Evolutionary conservation across 2,888 invertebrate species (phyloP).

Genomic region (Theodoxus fluviatilis): DNA sequence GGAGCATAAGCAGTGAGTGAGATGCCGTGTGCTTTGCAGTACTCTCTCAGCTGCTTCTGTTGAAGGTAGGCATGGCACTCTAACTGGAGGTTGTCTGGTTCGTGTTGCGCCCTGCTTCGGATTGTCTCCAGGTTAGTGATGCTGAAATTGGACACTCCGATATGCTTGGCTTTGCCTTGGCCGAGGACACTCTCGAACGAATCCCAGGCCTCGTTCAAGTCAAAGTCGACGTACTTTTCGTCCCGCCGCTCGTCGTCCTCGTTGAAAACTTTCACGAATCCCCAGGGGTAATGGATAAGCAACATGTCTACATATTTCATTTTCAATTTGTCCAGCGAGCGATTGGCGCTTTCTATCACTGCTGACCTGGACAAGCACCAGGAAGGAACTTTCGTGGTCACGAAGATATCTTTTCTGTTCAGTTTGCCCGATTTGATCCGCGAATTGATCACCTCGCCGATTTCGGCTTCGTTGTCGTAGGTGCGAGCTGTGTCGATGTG

Average conservation of each 20-base stretch:
- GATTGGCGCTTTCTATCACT: conserved; percentile 37
- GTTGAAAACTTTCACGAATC: conserved; percentile 33
- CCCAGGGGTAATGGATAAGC: conserved; percentile 53
- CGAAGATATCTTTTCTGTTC: conserved; percentile 43
- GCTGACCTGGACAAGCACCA: conserved; percentile 36
- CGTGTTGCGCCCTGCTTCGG: conserved; percentile 34
- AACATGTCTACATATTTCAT: conserved; percentile 47
- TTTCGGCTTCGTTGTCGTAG: conserved; percentile 46
- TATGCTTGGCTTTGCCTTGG: conserved; percentile 36
- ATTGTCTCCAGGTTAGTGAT: conserved; percentile 42
- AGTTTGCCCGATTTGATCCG: conserved; percentile 39
- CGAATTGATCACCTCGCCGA: conserved; percentile 41
- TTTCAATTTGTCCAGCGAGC: conserved; percentile 44
- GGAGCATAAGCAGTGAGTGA: conserved; percentile 45
- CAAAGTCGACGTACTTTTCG: conserved; percentile 37
- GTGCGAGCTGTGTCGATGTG: conserved; percentile 49
- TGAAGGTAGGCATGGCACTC: conserved; percentile 52
- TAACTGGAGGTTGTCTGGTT: conserved; percentile 48
- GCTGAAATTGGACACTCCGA: conserved; percentile 54
- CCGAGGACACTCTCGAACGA: conserved; percentile 41
- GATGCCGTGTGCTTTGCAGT: conserved; percentile 40
- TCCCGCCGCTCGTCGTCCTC: conserved; percentile 34
- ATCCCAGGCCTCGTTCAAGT: conserved; percentile 44
- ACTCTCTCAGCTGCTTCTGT: conserved; percentile 39
- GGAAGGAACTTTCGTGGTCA: conserved; percentile 47